These are phyloP conservation scores for Porites divaricata DNA, from an alignment of 92 coral and sea anemone genomes.

Conservation along the genomic window DNA sequence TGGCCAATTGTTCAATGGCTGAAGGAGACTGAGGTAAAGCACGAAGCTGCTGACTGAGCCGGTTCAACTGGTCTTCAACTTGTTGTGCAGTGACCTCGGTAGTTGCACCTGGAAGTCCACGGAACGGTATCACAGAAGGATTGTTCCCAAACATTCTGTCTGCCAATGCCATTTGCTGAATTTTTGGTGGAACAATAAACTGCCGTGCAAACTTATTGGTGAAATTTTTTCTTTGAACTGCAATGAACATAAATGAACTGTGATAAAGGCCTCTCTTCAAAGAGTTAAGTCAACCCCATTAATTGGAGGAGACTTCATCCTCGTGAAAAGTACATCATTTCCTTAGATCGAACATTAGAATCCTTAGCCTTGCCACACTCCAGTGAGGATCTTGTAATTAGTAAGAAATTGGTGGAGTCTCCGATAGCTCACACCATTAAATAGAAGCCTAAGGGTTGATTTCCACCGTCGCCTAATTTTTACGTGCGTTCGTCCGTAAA, in stretches of 20 bases:
- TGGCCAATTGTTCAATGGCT: neutral
- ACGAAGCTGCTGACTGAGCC: constrained; percentile 32
- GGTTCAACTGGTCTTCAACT: constrained; percentile 40
- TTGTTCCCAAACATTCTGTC: neutral
- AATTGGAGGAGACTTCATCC: too few species aligned
- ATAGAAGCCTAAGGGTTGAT: too few species aligned
- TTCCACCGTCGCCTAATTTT: too few species aligned
- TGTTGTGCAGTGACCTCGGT: constrained; percentile 31
- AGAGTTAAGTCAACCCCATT: neutral
- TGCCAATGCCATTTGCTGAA: constrained; percentile 11
- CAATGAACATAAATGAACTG: neutral
- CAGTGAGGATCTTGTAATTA: too few species aligned
- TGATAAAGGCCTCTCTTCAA: neutral
- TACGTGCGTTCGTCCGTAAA: too few species aligned
- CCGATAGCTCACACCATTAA: too few species aligned
- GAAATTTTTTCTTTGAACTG: constrained; percentile 26
- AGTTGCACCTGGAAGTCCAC: constrained; percentile 15
- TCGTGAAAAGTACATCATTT: too few species aligned
- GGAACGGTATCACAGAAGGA: neutral
- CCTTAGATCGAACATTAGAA: too few species aligned
- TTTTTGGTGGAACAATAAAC: constrained; percentile 35
- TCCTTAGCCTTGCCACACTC: too few species aligned
- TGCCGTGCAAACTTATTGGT: constrained; percentile 29
- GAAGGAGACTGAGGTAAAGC: constrained; percentile 23
- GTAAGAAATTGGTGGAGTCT: too few species aligned